Evolutionary conservation across 2,888 invertebrate species (phyloP), one percentile per base, ranked within the genome.

Genomic region (Protophormia terraenovae): DNA sequence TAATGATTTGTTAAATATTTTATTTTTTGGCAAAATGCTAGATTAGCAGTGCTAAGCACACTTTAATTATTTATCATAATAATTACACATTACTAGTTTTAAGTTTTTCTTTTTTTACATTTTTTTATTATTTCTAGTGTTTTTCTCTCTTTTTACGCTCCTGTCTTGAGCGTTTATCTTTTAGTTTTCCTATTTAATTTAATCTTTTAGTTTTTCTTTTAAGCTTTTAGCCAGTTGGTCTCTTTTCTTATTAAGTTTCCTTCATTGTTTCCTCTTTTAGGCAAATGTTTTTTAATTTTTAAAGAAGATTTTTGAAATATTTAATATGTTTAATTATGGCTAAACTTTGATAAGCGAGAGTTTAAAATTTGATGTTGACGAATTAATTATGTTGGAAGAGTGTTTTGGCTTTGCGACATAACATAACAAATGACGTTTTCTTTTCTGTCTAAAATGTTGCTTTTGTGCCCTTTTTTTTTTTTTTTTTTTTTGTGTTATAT

Each of bases 1-100:
- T 87, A 90, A 91, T 88, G 90, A 90, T 90, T 90, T 90, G 90
- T 89, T 90, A 80, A 90, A 90, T 87, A 90, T 90, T 88, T 90
- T 90, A 77, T 90, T 90, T 89, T 91, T 91, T 87, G 90, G 91
- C 84, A 90, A 91, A 86, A 88, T 89, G 84, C 84, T 91, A 84
- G 89, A 90, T 80, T 87, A 87, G 83, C 83, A 79, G 83, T 80
- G 86, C 86, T 80, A 80, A 83, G 79, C 86, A 86, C 66, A 14
- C 72, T 55, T 79, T 76, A 29, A 71, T 66, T 75, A 75, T 66
- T 75, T 85, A 73, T 67, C 67, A 75, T 67, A 12, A 62, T 75
- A 32, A 75, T 69, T 60, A 64, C 64, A 53, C 16, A 14, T 32
- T 3, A 32, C 3, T 72, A 79, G 71, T 27, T 79, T 45, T 75